Evolutionary conservation across 2,888 invertebrate genomes (phyloP).

Genomic region (Agrotis exclamationis): DNA sequence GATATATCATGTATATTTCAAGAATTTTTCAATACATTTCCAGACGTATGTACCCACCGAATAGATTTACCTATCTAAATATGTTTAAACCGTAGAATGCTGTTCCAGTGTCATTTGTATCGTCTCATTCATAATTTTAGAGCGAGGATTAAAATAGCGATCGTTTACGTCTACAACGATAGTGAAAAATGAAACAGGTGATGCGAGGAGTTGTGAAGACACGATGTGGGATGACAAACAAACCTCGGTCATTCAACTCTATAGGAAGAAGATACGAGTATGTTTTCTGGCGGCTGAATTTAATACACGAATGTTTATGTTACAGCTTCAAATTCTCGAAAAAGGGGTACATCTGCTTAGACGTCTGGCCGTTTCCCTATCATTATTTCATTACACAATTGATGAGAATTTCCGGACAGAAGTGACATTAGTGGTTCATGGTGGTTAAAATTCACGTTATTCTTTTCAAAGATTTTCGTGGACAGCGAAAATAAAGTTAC

Average conservation of each 20-base stretch:
- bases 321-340: constrained; percentile 54
- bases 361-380: constrained; percentile 45
- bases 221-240: constrained; percentile 83
- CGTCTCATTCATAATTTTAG: constrained; percentile 84
- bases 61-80: constrained; percentile 68
- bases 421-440: constrained; percentile 43
- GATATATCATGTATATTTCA: constrained; percentile 53
- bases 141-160: constrained; percentile 81
- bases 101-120: constrained; percentile 73
- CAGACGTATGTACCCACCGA: constrained; percentile 53
- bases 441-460: constrained; percentile 61
- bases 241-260: constrained; percentile 79
- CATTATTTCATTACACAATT: constrained; percentile 36
- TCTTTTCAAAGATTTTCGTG: constrained; percentile 71
- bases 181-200: constrained; percentile 88
- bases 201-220: constrained; percentile 76
- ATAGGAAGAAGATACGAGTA: constrained; percentile 74
- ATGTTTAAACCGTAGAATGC: constrained; percentile 68
- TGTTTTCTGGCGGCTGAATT: constrained; percentile 67
- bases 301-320: constrained; percentile 66
- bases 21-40: constrained; percentile 54
- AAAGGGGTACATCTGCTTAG: constrained; percentile 37
- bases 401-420: constrained; percentile 29
- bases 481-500: constrained; percentile 84
- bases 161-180: constrained; percentile 76